phyloP scores from a whole-genome alignment of 2,888 invertebrate species.

The Xanthia icteritia region DNA sequence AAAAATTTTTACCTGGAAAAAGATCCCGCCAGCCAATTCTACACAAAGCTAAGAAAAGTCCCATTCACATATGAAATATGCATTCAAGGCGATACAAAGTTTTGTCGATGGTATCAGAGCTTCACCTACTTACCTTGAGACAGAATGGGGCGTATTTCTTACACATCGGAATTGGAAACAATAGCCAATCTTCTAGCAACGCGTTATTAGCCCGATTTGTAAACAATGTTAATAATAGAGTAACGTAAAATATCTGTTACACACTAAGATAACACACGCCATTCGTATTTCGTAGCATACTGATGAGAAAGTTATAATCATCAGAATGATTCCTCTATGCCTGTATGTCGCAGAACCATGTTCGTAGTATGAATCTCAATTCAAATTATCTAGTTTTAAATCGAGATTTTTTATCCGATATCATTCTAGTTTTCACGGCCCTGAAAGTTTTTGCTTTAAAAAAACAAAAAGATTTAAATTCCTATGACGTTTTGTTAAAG shows the following conservation, averaged over 20 bases:
- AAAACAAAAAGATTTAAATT: neutral
- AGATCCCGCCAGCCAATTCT: neutral
- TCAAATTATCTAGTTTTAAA: neutral
- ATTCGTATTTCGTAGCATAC: constrained; percentile 45
- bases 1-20: neutral
- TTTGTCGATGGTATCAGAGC: constrained; percentile 57
- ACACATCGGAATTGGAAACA: constrained; percentile 75
- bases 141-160: constrained; percentile 76
- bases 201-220: constrained; percentile 76
- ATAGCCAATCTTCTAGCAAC: constrained; percentile 79
- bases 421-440: neutral
- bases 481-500: neutral
- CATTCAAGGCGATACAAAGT: constrained; percentile 48
- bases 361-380: neutral
- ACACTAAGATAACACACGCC: constrained; percentile 49
- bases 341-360: neutral
- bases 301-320: constrained; percentile 10
- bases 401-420: neutral
- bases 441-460: neutral
- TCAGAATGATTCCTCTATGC: neutral
- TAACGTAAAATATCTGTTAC: constrained; percentile 54
- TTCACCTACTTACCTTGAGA: constrained; percentile 69
- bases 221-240: constrained; percentile 67
- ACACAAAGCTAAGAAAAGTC: constrained; percentile 13
- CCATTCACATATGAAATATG: constrained; percentile 40